Evolutionary conservation across 2,113 vertebrate species (phyloP).

Genomic region (Chunga burmeisteri): DNA sequence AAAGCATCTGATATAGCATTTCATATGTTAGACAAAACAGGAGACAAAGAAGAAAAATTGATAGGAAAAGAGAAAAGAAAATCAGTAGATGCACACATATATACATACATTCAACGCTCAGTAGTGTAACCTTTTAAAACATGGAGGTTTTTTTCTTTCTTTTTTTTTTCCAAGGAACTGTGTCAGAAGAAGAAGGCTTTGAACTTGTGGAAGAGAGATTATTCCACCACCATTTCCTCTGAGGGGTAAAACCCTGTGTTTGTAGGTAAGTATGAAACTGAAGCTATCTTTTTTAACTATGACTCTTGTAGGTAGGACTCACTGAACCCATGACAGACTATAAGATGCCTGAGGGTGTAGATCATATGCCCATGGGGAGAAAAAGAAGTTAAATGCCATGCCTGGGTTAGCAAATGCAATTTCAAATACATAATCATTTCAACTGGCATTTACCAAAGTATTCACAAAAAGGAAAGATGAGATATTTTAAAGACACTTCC

Average conservation of each 20-base stretch:
- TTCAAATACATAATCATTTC: not conserved
- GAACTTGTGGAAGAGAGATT: not conserved
- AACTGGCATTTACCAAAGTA: not conserved
- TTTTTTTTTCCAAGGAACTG: not conserved
- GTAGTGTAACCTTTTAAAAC: not conserved
- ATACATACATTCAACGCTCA: not conserved
- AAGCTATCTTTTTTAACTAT: not conserved
- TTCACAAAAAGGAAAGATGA: not conserved
- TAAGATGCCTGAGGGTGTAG: not conserved
- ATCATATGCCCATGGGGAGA: not conserved
- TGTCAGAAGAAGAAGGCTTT: not conserved
- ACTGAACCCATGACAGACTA: not conserved
- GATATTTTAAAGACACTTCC: not conserved
- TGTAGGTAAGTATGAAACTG: not conserved
- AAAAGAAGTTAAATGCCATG: not conserved
- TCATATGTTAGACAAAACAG: not conserved
- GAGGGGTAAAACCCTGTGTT: not conserved
- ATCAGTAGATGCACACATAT: not conserved
- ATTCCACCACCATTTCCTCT: not conserved
- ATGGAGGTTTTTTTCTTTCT: accelerated
- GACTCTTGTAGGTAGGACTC: not conserved
- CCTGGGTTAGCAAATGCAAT: not conserved
- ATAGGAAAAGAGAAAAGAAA: not conserved
- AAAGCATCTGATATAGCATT: not conserved
- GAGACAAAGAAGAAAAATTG: not conserved